phyloP scores from a whole-genome alignment of 2,888 invertebrate species.

The Cyclophora punctaria region DNA sequence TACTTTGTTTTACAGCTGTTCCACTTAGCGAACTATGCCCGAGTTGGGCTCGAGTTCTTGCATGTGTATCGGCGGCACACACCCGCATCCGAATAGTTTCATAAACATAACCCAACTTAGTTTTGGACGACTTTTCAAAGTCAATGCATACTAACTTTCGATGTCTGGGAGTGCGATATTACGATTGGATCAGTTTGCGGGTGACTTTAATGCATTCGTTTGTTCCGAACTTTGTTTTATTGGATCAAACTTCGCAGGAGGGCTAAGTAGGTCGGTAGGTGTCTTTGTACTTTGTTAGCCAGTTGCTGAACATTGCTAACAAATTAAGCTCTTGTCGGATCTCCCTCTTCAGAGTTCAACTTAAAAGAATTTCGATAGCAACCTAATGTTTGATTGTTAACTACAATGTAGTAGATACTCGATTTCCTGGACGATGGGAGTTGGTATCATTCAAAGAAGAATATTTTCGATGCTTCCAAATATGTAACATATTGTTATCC shows the following conservation, averaged over 20 bases:
- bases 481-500: no score
- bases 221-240: conserved; percentile 71
- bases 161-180: conserved; percentile 72
- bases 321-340: conserved; percentile 12
- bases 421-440: no score
- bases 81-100: conserved; percentile 73
- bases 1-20: conserved; percentile 75
- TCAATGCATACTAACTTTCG: conserved; percentile 76
- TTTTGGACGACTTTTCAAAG: conserved; percentile 76
- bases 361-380: no score
- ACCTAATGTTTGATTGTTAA: no score
- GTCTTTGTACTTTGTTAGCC: conserved; percentile 33
- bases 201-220: conserved; percentile 73
- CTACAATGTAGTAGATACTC: no score
- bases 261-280: conserved; percentile 42
- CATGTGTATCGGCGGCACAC: conserved; percentile 73
- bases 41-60: conserved; percentile 73
- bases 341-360: not conserved
- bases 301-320: conserved; percentile 14
- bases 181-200: conserved; percentile 71
- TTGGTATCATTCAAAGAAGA: no score
- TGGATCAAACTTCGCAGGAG: conserved; percentile 61
- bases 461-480: no score
- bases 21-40: conserved; percentile 74
- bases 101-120: conserved; percentile 76